These are phyloP conservation scores for Cossypha caffra DNA, from an alignment of 2,797 vertebrate genomes.

Conservation along the genomic window DNA sequence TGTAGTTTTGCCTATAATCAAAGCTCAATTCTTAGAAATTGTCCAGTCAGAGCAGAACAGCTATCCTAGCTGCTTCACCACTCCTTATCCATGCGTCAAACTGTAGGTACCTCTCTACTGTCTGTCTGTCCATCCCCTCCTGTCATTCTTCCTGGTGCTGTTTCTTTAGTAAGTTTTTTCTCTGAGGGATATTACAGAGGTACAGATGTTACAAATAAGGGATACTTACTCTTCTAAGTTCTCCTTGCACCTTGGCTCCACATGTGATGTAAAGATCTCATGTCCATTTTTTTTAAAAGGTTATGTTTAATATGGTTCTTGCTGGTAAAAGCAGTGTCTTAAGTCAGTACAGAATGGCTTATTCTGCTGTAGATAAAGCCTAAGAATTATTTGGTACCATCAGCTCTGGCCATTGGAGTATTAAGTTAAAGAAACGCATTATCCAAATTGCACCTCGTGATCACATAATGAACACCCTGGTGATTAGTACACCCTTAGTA, in stretches of 20 bases:
- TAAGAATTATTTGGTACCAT: neutral
- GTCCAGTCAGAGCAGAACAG: neutral
- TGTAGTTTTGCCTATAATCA: neutral
- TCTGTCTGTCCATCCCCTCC: neutral
- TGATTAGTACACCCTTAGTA: neutral
- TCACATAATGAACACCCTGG: neutral
- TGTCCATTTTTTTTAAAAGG: neutral
- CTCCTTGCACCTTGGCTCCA: neutral
- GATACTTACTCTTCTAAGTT: neutral
- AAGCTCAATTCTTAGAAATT: neutral
- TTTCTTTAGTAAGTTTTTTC: neutral
- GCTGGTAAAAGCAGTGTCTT: neutral
- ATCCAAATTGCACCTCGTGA: neutral
- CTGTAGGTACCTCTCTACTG: neutral
- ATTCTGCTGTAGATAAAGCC: neutral
- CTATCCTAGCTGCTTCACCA: neutral
- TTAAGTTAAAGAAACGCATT: neutral
- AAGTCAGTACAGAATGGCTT: neutral
- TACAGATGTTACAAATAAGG: neutral
- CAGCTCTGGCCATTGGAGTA: neutral
- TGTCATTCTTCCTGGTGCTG: rapidly evolving
- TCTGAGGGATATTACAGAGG: neutral
- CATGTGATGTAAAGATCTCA: neutral
- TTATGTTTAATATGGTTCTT: neutral
- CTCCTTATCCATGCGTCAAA: neutral